Base-by-base conservation (phyloP, 2,797 vertebrate genomes). In the Tapera naevia region DNA sequence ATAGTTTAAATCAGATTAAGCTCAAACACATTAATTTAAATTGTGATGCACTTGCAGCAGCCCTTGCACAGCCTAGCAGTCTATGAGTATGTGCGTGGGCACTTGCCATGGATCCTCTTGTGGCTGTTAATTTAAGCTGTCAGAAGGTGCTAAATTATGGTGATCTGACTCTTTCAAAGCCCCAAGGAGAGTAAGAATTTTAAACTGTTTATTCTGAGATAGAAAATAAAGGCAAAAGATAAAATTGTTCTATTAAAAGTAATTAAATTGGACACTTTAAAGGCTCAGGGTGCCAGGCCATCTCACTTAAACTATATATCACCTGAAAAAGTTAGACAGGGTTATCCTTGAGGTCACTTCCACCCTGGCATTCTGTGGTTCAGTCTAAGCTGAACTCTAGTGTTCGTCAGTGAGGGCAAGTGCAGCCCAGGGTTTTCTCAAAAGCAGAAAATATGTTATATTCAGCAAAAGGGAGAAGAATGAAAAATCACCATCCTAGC, bases 401-500 rank as follows among this genome's bases (percentile, higher is more conserved):
- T 50, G 13, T 43, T 66, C 35, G 28, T 83, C 37, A 65, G 5
- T 0, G 5, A 58, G 57, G 66, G 9, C 53, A 71, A 60, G n/a
- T 48, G 9, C 17, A 30, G 28, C 45, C 23, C 48, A 73, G 75
- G 18, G 32, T 35, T 54, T 91, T 83, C 54, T 65, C 18, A 0
- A 24, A 91, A 78, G 62, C 28, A 30, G 37, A 46, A 71, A 71
- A 60, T 6, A 11, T 22, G 17, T 82, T 45, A 13, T 69, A 5
- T 33, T 69, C 13, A 4, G 6, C 69, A 50, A 83, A 88, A 23
- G 9, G 13, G 11, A 50, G 22, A 19, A 43, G 15, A 67, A 15
- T 9, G 5, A 50, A 78, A 21, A 37, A 1, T 4, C 2, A 0
- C 21, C 4, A 3, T 67, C 11, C 12, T 17, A 5, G 13, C 28